Percentiles rank a stretch among this genome's conserved stretches.
Evolutionary conservation across 1,140 invertebrate species (phyloP).

Genomic region (Euura saliciscinereae): DNA sequence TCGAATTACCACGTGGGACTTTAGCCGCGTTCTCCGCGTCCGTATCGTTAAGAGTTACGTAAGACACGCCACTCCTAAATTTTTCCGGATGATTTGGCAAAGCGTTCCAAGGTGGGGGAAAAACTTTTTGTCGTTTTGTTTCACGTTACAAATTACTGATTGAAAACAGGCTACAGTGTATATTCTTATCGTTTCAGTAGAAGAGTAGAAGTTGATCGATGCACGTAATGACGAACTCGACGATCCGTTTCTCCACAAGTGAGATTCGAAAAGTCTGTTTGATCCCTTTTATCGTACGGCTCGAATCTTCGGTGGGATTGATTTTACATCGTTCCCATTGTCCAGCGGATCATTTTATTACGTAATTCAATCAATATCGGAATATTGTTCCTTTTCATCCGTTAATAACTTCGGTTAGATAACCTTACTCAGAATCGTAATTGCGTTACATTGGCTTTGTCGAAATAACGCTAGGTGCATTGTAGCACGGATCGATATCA

Average conservation of each 20-base stretch:
- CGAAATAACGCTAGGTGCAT: background rate
- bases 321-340: background rate
- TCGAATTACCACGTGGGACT: background rate
- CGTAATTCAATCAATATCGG: constrained; percentile 5
- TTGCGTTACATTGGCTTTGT: background rate
- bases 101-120: background rate
- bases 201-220: too few relatives aligned
- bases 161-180: too few relatives aligned
- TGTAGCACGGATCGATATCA: background rate
- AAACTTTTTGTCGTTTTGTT: too few relatives aligned
- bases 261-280: background rate
- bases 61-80: background rate
- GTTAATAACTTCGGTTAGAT: constrained; percentile 7
- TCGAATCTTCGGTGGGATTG: too few relatives aligned
- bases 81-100: background rate
- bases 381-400: background rate
- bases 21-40: background rate
- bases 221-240: too few relatives aligned
- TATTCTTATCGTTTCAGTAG: too few relatives aligned
- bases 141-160: too few relatives aligned
- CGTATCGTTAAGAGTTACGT: background rate
- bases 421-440: background rate
- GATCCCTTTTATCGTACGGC: background rate
- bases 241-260: too few relatives aligned
- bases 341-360: background rate